A percentile compares a stretch with the other conserved stretches of the same genome.
Conservation (phyloP, 2,888 invertebrate species). For the Amphipoea lucens region DNA sequence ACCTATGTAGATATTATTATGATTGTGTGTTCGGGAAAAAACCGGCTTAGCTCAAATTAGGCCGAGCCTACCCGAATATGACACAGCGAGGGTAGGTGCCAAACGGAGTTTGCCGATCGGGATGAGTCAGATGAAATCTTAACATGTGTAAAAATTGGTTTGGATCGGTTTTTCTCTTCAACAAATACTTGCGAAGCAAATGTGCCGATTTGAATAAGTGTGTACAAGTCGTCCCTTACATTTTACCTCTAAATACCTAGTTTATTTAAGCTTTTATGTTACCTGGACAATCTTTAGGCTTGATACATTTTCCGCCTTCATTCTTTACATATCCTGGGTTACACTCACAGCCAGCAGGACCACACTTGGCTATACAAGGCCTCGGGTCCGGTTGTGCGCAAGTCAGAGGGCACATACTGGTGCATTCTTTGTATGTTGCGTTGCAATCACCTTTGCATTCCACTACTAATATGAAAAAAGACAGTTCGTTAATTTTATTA, state of each 20-base stretch:
- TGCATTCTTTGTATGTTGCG: constrained; percentile 2
- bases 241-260: neutral
- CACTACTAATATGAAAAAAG: neutral
- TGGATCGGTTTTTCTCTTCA: neutral
- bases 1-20: too few species aligned
- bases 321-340: constrained; percentile 29
- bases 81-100: neutral
- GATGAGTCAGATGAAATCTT: neutral
- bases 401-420: constrained; percentile 5
- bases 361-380: neutral
- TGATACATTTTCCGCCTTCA: constrained; percentile 43
- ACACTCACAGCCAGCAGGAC: constrained; percentile 67
- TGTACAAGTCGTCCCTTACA: neutral
- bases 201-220: neutral
- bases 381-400: neutral
- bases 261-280: neutral
- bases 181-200: neutral
- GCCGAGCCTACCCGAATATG: neutral
- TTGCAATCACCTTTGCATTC: constrained; percentile 8
- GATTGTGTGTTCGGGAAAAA: too few species aligned
- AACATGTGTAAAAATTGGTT: neutral
- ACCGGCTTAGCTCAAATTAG: too few species aligned
- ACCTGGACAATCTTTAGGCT: constrained; percentile 61
- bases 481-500: neutral
- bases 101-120: neutral